Conservation (phyloP, 1,140 invertebrate genomes). For the Tribolium castaneum region DNA sequence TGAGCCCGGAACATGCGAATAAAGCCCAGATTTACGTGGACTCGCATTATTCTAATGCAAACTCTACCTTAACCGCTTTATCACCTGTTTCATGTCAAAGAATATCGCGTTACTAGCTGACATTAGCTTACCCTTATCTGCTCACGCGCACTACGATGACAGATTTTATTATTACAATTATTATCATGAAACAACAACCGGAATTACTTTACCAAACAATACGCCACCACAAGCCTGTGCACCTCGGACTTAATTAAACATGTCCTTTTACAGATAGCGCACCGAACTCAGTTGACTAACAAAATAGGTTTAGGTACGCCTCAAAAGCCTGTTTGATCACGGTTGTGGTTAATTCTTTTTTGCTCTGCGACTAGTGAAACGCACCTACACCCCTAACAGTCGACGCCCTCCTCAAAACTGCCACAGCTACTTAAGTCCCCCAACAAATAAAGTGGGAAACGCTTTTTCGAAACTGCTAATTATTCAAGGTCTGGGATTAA, state of each 20-base stretch:
- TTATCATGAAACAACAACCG: slow-evolving; percentile 28
- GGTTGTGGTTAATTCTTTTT: neutral
- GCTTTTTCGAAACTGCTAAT: slow-evolving; percentile 18
- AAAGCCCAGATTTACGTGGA: slow-evolving; percentile 16
- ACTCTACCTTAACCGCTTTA: slow-evolving; percentile 32
- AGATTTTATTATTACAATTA: slow-evolving; percentile 29
- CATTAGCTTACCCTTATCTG: slow-evolving; percentile 35
- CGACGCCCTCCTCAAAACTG: neutral
- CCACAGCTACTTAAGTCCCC: neutral
- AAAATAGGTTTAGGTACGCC: neutral
- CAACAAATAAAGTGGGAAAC: neutral
- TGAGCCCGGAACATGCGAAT: slow-evolving; percentile 17
- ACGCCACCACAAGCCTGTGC: neutral
- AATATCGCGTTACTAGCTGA: slow-evolving; percentile 31
- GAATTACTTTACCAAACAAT: slow-evolving; percentile 19
- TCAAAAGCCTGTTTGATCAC: slow-evolving; percentile 12
- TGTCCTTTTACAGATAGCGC: slow-evolving; percentile 6
- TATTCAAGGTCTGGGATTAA: neutral
- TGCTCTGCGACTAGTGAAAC: neutral
- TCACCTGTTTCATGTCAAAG: slow-evolving; percentile 33
- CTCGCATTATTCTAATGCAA: slow-evolving; percentile 23
- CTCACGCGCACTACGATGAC: slow-evolving; percentile 32
- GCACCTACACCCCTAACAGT: neutral
- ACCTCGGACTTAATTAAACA: slow-evolving; percentile 9
- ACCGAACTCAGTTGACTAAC: neutral